Conservation (phyloP, 1,140 invertebrate genomes). For the Lepidurus arcticus region DNA sequence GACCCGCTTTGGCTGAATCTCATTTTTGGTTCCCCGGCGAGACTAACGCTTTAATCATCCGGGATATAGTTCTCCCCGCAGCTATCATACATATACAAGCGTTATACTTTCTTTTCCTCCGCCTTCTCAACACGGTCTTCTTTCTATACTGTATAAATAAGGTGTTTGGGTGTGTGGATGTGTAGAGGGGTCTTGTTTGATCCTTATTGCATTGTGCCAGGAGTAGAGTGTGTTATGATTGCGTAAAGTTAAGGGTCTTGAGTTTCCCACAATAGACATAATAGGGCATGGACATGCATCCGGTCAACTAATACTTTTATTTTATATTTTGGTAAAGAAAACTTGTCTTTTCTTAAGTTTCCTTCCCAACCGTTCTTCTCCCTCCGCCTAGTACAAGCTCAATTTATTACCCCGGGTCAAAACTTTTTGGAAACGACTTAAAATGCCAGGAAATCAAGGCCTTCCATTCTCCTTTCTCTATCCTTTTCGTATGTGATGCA, state of each 20-base stretch:
- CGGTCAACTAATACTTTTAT: background rate
- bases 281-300: conserved; percentile 1
- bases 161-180: background rate
- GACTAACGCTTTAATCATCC: background rate
- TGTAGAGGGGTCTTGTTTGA: background rate
- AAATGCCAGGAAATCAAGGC: too few relatives aligned
- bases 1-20: background rate
- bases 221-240: background rate
- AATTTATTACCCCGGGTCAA: too few relatives aligned
- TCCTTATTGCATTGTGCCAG: background rate
- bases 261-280: conserved; percentile 19
- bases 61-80: background rate
- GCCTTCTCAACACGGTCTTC: background rate
- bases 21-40: background rate
- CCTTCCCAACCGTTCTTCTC: background rate
- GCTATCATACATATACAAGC: background rate
- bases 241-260: background rate
- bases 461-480: too few relatives aligned
- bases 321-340: background rate
- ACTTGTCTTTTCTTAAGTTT: background rate
- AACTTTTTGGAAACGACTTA: too few relatives aligned
- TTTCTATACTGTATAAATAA: too few relatives aligned
- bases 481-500: too few relatives aligned
- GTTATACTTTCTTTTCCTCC: background rate
- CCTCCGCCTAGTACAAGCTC: too few relatives aligned